Base-by-base conservation (phyloP, 1,140 invertebrate species). In the Dinothrombium tinctorium region DNA sequence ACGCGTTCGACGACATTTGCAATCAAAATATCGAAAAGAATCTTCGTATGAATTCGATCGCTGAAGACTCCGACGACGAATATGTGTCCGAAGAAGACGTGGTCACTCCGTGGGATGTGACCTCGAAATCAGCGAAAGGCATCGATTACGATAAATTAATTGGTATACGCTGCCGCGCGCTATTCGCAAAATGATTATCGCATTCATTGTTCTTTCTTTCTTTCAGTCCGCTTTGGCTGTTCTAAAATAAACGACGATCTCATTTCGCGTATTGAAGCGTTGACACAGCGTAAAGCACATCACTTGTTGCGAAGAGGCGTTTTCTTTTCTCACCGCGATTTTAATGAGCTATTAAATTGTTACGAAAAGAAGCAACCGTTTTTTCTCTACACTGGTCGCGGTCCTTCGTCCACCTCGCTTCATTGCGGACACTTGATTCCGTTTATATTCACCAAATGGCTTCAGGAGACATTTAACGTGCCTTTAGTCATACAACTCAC, bases 61-160 rank as follows among this genome's bases (percentile, higher is more conserved):
- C n/a, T n/a, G 26, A 28, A 28, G n/a, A 28, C 7, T n/a, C 7
- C n/a, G 26, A 28, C 7, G n/a, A 28, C n/a, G 26, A 8, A 28
- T 8, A 28, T 28, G n/a, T 8, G n/a, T n/a, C 24, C 90, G 69
- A 73, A 0, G 77, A 76, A 31, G 89, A 96, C 64, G 55, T 89
- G 46, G 90, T 99, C 6, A 75, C 90, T 62, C 92, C 92, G 39
- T 98, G 92, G 92, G 78, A 71, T 62, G 92, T 99, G 0, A 57
- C 69, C 15, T 76, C 77, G 43, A 72, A 68, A 49, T 84, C 75
- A 29, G 72, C 80, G 33, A 74, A 73, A 36, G 92, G 92, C 38
- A 68, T 98, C 42, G 87, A 98, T 63, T 98, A 96, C 63, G 86
- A 95, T 47, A 98, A 98, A 67, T 61, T 98, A 43, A 94, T 96